Base-by-base conservation (phyloP, 2,888 invertebrate genomes). In the Nomada hirtipes region DNA sequence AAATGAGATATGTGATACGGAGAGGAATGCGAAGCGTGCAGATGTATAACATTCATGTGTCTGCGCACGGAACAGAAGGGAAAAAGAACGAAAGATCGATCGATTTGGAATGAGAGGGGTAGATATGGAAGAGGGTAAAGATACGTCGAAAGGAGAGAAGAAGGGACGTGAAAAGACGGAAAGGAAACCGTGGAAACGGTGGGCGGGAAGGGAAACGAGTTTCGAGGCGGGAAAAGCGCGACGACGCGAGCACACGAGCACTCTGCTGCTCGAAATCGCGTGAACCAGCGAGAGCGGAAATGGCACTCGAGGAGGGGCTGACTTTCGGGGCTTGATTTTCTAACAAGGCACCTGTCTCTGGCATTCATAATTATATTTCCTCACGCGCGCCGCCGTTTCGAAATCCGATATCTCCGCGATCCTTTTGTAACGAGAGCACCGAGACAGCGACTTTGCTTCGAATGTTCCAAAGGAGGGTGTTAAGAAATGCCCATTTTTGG, bases 1-100 rank as follows among this genome's bases (percentile, higher is more conserved):
- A 76, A 52, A 20, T 20, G 42, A 20, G 71, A 61, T 47, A 71
- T 50, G 76, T 52, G 65, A 60, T 26, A 57, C 75, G 61, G 29
- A 75, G 53, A 67, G 67, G 73, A 29, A 47, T 47, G 15, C 47
- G 13, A 76, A 76, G 50, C 64, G 26, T 59, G 67, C 42, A 20
- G 59, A 29, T 36, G 7, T 36, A 36, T 4, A 36, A 36, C 7
- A 7, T 7, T 7, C 36, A 36, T 36, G 36, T 36, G 0, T 36
- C 36, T 36, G 36, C 7, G 36, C 36, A 7, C 36, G 4, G 36
- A 42, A 55, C 29, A 67, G 50, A 47, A 59, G 18, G 15, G 18
- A 64, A 42, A 69, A 67, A 55, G 42, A 60, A 50, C 23, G 47
- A 74, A 60, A 44, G n/a, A 57, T 2, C 18, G 55, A 59, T 61